These are phyloP conservation scores for Pycnomerus fuliginosus DNA, from an alignment of 2,888 invertebrate species.

Conservation along the genomic window DNA sequence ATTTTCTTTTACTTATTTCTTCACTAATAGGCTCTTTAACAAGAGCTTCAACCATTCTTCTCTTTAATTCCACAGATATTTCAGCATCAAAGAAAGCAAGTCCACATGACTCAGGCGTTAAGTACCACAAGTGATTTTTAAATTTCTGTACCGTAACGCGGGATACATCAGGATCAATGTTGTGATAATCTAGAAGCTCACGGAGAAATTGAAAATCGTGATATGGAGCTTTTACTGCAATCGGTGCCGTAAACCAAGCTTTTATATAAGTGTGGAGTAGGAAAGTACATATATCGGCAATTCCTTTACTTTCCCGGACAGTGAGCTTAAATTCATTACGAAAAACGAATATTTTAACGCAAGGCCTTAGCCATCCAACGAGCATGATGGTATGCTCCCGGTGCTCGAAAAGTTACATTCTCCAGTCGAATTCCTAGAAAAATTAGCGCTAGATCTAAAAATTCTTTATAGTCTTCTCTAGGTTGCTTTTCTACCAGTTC, in stretches of 20 bases:
- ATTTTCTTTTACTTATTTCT: neutral
- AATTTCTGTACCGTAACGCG: neutral
- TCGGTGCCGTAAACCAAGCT: neutral
- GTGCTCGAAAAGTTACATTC: neutral
- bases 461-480: neutral
- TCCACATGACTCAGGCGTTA: neutral
- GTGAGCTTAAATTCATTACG: neutral
- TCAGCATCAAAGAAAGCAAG: neutral
- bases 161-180: neutral
- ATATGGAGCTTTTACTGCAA: constrained; percentile 2
- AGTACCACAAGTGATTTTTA: constrained; percentile 1
- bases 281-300: neutral
- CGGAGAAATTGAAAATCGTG: neutral
- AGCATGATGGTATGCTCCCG: constrained; percentile 1
- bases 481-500: neutral
- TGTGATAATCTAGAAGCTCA: neutral
- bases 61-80: neutral
- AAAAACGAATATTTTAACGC: neutral
- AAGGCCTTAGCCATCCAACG: neutral
- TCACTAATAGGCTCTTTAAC: neutral
- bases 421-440: neutral
- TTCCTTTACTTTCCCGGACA: neutral
- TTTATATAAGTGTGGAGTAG: neutral
- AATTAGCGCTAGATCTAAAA: neutral
- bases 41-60: neutral